Evolutionary conservation across 2,113 vertebrate species (phyloP), one percentile per base, ranked within the genome.

Genomic region (Pyxicephalus adspersus): DNA sequence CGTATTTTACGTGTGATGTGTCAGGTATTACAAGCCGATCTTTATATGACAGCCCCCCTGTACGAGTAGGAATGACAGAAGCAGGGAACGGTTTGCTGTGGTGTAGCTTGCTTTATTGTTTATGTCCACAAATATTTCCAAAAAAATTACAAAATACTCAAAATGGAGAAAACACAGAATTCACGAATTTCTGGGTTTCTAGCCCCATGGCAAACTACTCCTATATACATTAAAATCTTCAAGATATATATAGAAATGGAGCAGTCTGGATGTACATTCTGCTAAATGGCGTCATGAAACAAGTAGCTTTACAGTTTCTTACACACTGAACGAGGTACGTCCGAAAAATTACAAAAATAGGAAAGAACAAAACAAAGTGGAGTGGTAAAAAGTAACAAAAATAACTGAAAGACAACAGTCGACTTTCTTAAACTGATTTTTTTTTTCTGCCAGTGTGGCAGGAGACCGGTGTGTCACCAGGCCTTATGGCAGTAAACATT

Each of bases 121-220:
- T 96, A 98, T 98, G 97, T 99, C 95, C 98, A 99, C 98, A 98
- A 96, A 96, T 97, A 98, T 96, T 96, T 99, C 96, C 80, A 96
- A 98, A 99, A 99, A 99, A 99, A 98, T 98, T 99, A 99, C 98
- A 99, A 99, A 99, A 99, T 98, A 99, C 97, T 99, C 95, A 96
- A 98, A 98, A 98, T 98, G 97, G 97, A 98, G 96, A 98, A 95
- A 99, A 98, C 96, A 99, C 98, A 98, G 96, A 97, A 98, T 94
- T 98, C 96, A 99, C 98, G 92, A 97, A 94, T 92, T 92, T 96
- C 94, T 96, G 96, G 95, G 95, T 96, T 96, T 95, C 97, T 99
- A 99, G 95, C 95, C 96, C 95, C 97, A 97, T 96, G 95, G 96
- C 92, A 91, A 94, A 99, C 98, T 98, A 98, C 97, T 99, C 95